Base-by-base conservation (phyloP, 1,140 invertebrate species). In the Lasioglossum albipes region DNA sequence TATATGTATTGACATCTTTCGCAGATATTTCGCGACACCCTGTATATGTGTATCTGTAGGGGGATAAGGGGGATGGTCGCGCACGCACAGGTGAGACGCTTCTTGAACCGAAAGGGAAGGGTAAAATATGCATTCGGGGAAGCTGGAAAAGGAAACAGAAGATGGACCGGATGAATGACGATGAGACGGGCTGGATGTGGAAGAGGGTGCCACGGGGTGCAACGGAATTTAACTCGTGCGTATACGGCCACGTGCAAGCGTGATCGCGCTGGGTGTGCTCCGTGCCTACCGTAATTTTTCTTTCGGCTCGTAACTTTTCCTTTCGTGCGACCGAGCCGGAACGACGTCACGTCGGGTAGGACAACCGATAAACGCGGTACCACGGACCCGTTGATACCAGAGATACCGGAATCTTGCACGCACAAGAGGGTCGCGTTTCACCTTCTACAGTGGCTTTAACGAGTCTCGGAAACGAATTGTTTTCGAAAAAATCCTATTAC, bases 271-370 rank as follows among this genome's bases (percentile, higher is more conserved):
- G 73, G 73, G 78, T 52, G 73, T 81, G 78, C 64, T 27, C n/a
- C 64, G 72, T 80, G 52, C 45, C 61, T 41, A 71, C 69, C 74
- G 79, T 85, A 81, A 85, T 75, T 85, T 84, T 85, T 84, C 71
- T 49, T 74, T 59, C 68, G 59, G 59, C 67, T 36, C 73, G 64
- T 77, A 85, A 78, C 45, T 75, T 62, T 69, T 75, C 64, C 65
- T 69, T 61, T 75, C 54, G 75, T 70, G 70, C 66, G 81, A 64
- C 61, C 62, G 41, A 66, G 74, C 45, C n/a, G 45, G 52, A 79
- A 69, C 45, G 71, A 79, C 61, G 81, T 83, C 75, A 74, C 82
- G 83, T 61, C n/a, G 75, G 45, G 69, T 69, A 72, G 68, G 82
- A 76, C 68, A 57, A 41, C 75, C 70, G 82, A 83, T 83, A 75